A percentile compares a stretch with the other conserved stretches of the same genome.
phyloP scores from a whole-genome alignment of 2,797 vertebrate genomes.

The Antennarius maculatus region DNA sequence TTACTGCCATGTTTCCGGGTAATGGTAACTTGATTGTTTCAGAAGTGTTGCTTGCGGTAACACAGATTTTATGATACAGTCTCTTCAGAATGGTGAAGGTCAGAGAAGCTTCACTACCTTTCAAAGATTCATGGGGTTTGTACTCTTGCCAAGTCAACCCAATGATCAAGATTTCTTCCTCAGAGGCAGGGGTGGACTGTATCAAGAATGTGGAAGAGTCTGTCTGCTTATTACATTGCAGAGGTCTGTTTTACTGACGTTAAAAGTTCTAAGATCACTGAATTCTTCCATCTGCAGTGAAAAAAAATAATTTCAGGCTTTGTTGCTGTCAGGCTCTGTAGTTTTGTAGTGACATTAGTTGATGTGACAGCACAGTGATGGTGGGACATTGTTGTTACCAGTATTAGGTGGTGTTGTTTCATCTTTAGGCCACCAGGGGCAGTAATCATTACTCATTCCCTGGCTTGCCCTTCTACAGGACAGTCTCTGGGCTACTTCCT shows the following conservation, averaged over 20 bases:
- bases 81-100: slow-evolving; percentile 46
- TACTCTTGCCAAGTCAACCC: slow-evolving; percentile 56
- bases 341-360: slow-evolving; percentile 25
- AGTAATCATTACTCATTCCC: slow-evolving; percentile 48
- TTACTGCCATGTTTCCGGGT: slow-evolving; percentile 56
- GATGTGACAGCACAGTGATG: slow-evolving; percentile 46
- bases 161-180: slow-evolving; percentile 62
- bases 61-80: slow-evolving; percentile 57
- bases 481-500: slow-evolving; percentile 45
- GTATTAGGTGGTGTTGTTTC: slow-evolving; percentile 47
- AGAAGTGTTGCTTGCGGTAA: slow-evolving; percentile 70
- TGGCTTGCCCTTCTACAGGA: slow-evolving; percentile 35
- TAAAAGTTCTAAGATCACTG: slow-evolving; percentile 21
- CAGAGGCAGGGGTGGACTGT: slow-evolving; percentile 22
- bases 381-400: slow-evolving; percentile 51
- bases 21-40: slow-evolving; percentile 37
- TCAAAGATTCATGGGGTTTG: slow-evolving; percentile 39
- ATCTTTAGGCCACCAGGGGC: slow-evolving; percentile 49
- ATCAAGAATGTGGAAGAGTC: slow-evolving; percentile 15
- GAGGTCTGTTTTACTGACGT: slow-evolving; percentile 20
- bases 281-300: slow-evolving; percentile 44
- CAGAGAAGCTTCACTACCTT: slow-evolving; percentile 42
- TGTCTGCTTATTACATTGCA: slow-evolving; percentile 19
- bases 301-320: slow-evolving; percentile 41
- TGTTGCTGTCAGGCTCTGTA: slow-evolving; percentile 28